Conservation (phyloP, 2,113 vertebrate species). For the Geococcyx californianus region DNA sequence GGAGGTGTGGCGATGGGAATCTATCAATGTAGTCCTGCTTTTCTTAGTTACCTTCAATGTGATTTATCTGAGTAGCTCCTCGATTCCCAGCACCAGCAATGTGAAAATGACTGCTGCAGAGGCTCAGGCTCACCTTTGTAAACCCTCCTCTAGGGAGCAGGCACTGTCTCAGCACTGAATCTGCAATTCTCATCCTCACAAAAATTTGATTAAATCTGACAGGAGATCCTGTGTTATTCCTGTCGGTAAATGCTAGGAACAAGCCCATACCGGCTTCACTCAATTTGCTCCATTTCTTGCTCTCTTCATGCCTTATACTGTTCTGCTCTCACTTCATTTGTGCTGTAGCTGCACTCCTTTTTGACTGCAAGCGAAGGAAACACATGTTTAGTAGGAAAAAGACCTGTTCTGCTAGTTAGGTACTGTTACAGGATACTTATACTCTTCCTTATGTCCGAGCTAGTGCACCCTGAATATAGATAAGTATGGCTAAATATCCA, state of each 20-base stretch:
- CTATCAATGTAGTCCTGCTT: neutral
- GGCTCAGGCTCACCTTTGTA: neutral
- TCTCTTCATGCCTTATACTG: neutral
- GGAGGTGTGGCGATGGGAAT: neutral
- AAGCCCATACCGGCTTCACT: neutral
- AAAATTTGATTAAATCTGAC: neutral
- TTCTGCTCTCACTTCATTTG: neutral
- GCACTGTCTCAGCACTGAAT: neutral
- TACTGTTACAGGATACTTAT: neutral
- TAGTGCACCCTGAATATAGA: neutral
- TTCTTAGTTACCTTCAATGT: neutral
- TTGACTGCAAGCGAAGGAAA: neutral
- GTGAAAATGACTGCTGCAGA: neutral
- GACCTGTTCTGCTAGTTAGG: neutral
- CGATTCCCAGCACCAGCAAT: neutral
- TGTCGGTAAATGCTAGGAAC: neutral
- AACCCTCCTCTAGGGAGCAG: neutral
- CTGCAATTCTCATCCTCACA: neutral
- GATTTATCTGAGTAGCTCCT: neutral
- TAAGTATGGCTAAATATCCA: neutral
- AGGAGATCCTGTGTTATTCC: neutral
- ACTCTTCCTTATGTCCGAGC: neutral
- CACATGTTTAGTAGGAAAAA: neutral
- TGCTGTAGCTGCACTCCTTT: neutral
- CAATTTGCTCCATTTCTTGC: neutral